These are phyloP conservation scores for Asteroscopus sphinx DNA, from an alignment of 2,888 invertebrate species.

Conservation along the genomic window DNA sequence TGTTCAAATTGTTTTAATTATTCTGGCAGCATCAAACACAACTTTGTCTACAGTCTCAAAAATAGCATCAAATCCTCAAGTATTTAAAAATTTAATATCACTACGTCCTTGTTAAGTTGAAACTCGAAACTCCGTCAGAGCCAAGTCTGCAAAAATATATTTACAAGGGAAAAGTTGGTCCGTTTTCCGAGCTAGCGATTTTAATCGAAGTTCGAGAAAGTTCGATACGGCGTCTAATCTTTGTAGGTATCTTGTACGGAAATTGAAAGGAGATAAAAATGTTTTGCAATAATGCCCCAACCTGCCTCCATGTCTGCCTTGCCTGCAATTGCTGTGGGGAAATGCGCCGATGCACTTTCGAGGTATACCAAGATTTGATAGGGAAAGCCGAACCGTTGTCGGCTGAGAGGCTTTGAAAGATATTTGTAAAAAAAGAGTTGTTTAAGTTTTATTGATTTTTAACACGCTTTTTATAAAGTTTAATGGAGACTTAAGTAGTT, in stretches of 20 bases:
- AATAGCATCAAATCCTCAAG: slow-evolving; percentile 10
- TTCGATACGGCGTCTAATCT: slow-evolving; percentile 59
- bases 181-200: slow-evolving; percentile 56
- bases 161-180: slow-evolving; percentile 53
- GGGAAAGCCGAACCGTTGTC: slow-evolving; percentile 28
- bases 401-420: neutral
- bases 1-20: slow-evolving; percentile 10
- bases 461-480: no score
- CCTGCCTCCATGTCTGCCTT: slow-evolving; percentile 37
- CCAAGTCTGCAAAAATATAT: slow-evolving; percentile 51
- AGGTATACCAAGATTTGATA: slow-evolving; percentile 33
- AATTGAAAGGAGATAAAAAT: slow-evolving; percentile 63
- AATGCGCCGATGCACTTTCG: slow-evolving; percentile 47
- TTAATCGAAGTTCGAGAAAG: slow-evolving; percentile 59
- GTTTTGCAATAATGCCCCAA: slow-evolving; percentile 44
- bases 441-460: no score
- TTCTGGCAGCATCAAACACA: slow-evolving; percentile 10
- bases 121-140: slow-evolving; percentile 37
- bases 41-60: slow-evolving; percentile 9
- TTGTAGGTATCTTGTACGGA: slow-evolving; percentile 55
- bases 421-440: neutral
- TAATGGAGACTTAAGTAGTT: no score
- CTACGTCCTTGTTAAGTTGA: slow-evolving; percentile 33
- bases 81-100: slow-evolving; percentile 46
- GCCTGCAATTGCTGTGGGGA: slow-evolving; percentile 36